Percentiles rank a stretch among this genome's conserved stretches.
These are phyloP conservation scores for Antheraea yamamai DNA, from an alignment of 2,888 invertebrate genomes.

Conservation along the genomic window DNA sequence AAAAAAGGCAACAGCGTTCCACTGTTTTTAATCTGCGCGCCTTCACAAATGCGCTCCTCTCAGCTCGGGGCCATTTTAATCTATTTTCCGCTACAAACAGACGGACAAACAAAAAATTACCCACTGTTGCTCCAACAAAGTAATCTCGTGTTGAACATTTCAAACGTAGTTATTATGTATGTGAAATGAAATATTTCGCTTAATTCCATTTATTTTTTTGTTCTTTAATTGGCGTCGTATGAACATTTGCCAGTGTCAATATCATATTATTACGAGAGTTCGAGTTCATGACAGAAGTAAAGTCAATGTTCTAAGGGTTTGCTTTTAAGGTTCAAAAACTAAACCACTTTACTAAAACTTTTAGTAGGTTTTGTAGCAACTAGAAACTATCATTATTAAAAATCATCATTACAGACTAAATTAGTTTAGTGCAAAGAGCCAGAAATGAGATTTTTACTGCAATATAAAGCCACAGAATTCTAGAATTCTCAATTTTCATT, in stretches of 20 bases:
- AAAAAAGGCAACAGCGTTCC: constrained; percentile 52
- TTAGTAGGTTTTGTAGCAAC: background rate
- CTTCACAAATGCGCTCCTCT: constrained; percentile 62
- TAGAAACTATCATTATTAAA: background rate
- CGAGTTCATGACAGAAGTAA: too few species aligned
- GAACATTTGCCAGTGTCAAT: too few species aligned
- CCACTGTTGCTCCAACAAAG: constrained; percentile 42
- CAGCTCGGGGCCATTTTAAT: constrained; percentile 74
- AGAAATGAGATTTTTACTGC: too few species aligned
- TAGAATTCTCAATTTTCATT: too few species aligned
- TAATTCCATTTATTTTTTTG: background rate
- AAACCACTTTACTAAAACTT: background rate
- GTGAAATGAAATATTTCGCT: constrained; percentile 2
- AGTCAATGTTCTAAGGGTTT: background rate
- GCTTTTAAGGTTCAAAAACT: too few species aligned
- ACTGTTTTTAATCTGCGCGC: constrained; percentile 75
- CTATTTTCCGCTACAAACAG: constrained; percentile 62
- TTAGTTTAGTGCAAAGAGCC: too few species aligned
- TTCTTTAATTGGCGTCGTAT: background rate
- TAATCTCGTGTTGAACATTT: constrained; percentile 49
- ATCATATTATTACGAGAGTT: too few species aligned
- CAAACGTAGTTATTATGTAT: constrained; percentile 10
- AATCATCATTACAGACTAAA: too few species aligned
- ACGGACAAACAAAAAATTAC: constrained; percentile 53
- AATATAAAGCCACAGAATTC: too few species aligned